Evolutionary conservation across 1,140 invertebrate genomes (phyloP).

Genomic region (Papilio polyxenes): DNA sequence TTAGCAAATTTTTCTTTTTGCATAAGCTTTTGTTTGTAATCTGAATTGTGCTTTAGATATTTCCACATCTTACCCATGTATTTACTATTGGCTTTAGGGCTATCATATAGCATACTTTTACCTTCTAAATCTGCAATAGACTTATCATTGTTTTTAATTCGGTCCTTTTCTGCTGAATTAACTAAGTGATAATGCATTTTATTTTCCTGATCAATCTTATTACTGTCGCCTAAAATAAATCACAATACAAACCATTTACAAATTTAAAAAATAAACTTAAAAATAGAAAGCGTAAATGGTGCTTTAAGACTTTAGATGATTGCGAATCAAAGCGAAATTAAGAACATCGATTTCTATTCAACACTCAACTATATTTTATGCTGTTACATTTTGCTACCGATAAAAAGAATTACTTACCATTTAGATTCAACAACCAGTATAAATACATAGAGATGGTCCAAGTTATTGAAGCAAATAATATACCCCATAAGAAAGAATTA

Average conservation of each 20-base stretch:
- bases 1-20: conserved; percentile 68
- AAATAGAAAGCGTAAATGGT: not conserved
- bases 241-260: conserved; percentile 35
- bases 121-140: conserved; percentile 72
- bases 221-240: conserved; percentile 63
- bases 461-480: conserved; percentile 71
- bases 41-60: conserved; percentile 45
- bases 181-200: conserved; percentile 63
- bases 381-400: not conserved
- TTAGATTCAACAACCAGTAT: conserved; percentile 73
- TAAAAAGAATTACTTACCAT: conserved; percentile 56
- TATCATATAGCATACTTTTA: conserved; percentile 68
- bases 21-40: conserved; percentile 45
- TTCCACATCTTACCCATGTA: conserved; percentile 68
- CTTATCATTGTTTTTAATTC: conserved; percentile 75
- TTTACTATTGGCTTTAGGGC: conserved; percentile 53
- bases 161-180: conserved; percentile 66
- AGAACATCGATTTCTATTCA: not conserved
- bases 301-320: not conserved
- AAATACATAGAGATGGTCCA: conserved; percentile 75
- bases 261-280: conserved; percentile 14
- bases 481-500: conserved; percentile 74
- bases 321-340: not conserved
- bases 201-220: conserved; percentile 52
- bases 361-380: not conserved